Evolutionary conservation across 2,113 vertebrate species (phyloP).

Genomic region (Eurypyga helias): DNA sequence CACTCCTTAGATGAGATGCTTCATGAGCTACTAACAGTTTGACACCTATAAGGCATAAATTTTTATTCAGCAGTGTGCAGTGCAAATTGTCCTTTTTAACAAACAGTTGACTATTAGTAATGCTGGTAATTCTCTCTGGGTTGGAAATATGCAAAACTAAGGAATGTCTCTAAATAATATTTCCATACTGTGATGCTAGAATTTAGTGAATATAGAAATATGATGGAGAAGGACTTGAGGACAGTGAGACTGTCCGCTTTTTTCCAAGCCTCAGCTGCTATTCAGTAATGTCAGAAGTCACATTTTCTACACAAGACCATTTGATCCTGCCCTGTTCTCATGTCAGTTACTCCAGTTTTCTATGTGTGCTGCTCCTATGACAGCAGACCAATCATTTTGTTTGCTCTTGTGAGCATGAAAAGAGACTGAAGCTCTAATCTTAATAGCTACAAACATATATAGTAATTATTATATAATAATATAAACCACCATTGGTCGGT

Average conservation of each 20-base stretch:
- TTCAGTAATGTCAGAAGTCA: not conserved
- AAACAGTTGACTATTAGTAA: not conserved
- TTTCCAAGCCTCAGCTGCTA: not conserved
- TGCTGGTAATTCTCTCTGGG: not conserved
- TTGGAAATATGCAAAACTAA: not conserved
- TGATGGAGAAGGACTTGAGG: not conserved
- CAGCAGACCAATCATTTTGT: not conserved
- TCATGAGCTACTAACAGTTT: not conserved
- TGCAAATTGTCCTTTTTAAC: not conserved
- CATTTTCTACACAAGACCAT: not conserved
- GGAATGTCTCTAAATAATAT: not conserved
- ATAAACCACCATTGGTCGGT: not conserved
- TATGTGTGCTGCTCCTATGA: not conserved
- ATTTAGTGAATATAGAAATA: not conserved
- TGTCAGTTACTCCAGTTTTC: not conserved
- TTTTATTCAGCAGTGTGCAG: not conserved
- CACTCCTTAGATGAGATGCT: not conserved
- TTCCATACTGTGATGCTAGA: not conserved
- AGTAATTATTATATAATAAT: not conserved
- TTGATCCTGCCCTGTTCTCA: not conserved
- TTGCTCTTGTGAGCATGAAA: fast-evolving
- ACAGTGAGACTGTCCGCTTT: not conserved
- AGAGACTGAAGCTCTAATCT: not conserved
- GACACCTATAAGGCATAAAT: not conserved
- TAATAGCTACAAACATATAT: not conserved